These are phyloP conservation scores for Tiliacea citrago DNA, from an alignment of 2,888 invertebrate genomes.

Conservation along the genomic window DNA sequence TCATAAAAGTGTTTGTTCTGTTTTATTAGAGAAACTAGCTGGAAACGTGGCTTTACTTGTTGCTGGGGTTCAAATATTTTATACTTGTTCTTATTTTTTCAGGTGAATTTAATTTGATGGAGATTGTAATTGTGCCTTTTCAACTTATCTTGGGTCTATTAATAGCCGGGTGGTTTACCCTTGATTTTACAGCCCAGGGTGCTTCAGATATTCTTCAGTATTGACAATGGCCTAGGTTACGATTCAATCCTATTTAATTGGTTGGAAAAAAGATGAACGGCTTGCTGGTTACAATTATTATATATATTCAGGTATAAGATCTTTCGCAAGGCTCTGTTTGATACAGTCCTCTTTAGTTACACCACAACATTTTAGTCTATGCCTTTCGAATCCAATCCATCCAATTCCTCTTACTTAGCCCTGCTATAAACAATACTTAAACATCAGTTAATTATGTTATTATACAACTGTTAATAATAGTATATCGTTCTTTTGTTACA, in stretches of 20 bases:
- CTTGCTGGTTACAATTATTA: no score
- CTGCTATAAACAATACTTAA: background rate
- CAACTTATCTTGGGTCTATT: background rate
- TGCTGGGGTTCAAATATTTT: constrained; percentile 17
- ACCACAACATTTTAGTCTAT: no score
- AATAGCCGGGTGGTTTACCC: background rate
- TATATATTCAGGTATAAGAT: no score
- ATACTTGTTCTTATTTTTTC: background rate
- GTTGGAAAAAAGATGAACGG: no score
- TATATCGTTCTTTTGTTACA: constrained; percentile 43
- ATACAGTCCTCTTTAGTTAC: no score
- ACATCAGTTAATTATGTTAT: background rate
- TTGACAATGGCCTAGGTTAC: no score
- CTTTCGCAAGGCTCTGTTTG: background rate
- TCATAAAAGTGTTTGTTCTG: constrained; percentile 65
- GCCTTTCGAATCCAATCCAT: background rate
- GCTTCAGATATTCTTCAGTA: no score
- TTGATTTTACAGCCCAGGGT: no score
- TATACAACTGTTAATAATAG: background rate
- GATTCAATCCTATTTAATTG: no score
- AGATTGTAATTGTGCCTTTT: background rate
- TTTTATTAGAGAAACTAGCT: constrained; percentile 55
- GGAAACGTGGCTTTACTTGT: constrained; percentile 52
- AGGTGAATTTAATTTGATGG: background rate
- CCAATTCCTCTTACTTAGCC: background rate